A percentile compares a stretch with the other conserved stretches of the same genome.
Conservation (phyloP, 2,888 invertebrate genomes). For the Drosophila pseudotakahashii region DNA sequence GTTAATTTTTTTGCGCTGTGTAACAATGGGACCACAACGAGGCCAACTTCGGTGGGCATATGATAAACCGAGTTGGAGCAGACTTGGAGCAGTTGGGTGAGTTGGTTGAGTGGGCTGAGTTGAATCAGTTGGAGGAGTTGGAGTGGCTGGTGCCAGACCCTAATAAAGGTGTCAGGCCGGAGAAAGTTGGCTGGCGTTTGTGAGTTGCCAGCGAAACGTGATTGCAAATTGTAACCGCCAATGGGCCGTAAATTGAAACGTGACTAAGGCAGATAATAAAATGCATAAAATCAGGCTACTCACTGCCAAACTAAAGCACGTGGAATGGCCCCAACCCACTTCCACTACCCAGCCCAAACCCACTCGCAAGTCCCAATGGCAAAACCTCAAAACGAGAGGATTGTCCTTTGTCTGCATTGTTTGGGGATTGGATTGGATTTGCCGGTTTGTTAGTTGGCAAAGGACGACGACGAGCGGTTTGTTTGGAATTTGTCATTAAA, state of each 20-base stretch:
- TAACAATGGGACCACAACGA: conserved; percentile 27
- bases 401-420: conserved; percentile 54
- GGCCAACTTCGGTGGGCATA: conserved; percentile 58
- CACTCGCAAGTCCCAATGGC: too few relatives aligned
- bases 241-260: conserved; percentile 84
- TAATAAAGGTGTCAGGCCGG: conserved; percentile 73
- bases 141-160: conserved; percentile 48
- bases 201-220: conserved; percentile 71
- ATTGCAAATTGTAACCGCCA: conserved; percentile 84
- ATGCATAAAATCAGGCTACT: conserved; percentile 81
- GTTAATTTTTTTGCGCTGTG: conserved; percentile 13
- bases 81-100: conserved; percentile 33
- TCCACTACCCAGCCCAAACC: too few relatives aligned
- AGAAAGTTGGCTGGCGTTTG: conserved; percentile 60
- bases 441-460: conserved; percentile 28
- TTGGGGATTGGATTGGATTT: conserved; percentile 31
- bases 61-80: conserved; percentile 68
- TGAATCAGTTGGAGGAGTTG: conserved; percentile 37
- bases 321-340: conserved; percentile 31
- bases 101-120: conserved; percentile 1
- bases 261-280: conserved; percentile 82
- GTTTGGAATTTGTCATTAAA: conserved; percentile 68
- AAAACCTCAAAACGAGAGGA: conserved; percentile 20
- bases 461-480: conserved; percentile 33
- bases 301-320: conserved; percentile 54